phyloP scores from a whole-genome alignment of 2,888 invertebrate genomes.

The Gryllus longicercus region DNA sequence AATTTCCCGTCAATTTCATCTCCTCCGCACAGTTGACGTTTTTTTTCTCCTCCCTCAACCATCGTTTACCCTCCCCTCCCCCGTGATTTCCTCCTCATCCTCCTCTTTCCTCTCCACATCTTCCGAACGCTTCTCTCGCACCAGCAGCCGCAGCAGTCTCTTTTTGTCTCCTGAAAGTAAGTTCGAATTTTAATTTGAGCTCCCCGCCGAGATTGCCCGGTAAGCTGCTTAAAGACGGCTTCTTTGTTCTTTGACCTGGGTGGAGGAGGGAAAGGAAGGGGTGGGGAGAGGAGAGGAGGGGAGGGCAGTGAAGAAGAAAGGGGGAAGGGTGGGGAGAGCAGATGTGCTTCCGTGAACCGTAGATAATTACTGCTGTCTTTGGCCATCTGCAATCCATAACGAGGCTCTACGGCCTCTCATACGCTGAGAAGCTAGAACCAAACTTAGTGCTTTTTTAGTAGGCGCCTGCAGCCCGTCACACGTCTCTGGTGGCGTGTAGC shows the following conservation, averaged over 20 bases:
- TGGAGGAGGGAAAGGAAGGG: neutral
- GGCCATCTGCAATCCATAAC: too few relatives aligned
- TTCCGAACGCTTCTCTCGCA: neutral
- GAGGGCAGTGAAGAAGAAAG: too few relatives aligned
- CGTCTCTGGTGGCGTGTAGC: too few relatives aligned
- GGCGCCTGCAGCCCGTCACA: too few relatives aligned
- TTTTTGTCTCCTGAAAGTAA: neutral
- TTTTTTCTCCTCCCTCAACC: neutral
- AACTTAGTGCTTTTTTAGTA: too few relatives aligned
- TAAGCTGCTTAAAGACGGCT: neutral
- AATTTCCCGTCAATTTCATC: slow-evolving; percentile 17
- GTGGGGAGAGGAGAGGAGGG: too few relatives aligned
- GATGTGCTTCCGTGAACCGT: too few relatives aligned
- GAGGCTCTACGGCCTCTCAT: too few relatives aligned
- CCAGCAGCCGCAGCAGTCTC: neutral
- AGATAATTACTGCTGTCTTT: too few relatives aligned
- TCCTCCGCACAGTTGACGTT: neutral
- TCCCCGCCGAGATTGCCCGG: neutral
- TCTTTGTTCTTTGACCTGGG: neutral
- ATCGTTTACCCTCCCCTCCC: neutral
- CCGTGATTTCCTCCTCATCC: neutral
- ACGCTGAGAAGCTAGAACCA: too few relatives aligned
- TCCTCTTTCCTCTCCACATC: neutral
- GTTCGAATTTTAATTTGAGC: slow-evolving; percentile 4
- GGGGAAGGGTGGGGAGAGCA: too few relatives aligned